Conservation (phyloP, 1,140 invertebrate species). For the Phthorimaea operculella region DNA sequence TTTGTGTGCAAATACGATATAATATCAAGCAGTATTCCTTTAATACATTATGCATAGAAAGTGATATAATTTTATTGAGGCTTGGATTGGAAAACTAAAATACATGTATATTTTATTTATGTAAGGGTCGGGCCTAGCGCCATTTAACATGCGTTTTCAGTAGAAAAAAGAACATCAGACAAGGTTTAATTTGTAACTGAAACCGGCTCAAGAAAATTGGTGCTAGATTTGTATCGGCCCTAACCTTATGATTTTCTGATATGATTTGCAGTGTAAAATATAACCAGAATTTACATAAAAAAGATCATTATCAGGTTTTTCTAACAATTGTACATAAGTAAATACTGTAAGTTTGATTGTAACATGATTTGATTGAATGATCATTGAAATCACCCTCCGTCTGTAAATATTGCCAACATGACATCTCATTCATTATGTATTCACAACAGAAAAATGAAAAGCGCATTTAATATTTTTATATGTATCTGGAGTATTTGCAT, state of each 20-base stretch:
- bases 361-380: constrained; percentile 32
- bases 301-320: constrained; percentile 26
- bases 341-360: constrained; percentile 39
- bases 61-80: constrained; percentile 53
- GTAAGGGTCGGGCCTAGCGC: background rate
- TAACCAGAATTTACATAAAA: constrained; percentile 26
- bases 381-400: constrained; percentile 37
- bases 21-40: constrained; percentile 40
- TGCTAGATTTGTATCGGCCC: too few species aligned
- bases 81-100: constrained; percentile 27
- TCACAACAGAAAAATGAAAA: constrained; percentile 33
- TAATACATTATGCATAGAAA: constrained; percentile 24
- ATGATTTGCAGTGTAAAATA: constrained; percentile 1
- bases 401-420: constrained; percentile 57
- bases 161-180: too few species aligned
- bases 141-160: too few species aligned
- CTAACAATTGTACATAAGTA: constrained; percentile 45
- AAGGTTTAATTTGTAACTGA: too few species aligned
- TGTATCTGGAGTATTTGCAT: constrained; percentile 38
- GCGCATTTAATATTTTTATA: constrained; percentile 65
- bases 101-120: constrained; percentile 1
- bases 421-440: constrained; percentile 50
- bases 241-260: constrained; percentile 15
- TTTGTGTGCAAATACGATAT: constrained; percentile 31
- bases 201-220: too few species aligned